Evolutionary conservation across 2,888 invertebrate species (phyloP).

Genomic region (Cartodere bifasciata): DNA sequence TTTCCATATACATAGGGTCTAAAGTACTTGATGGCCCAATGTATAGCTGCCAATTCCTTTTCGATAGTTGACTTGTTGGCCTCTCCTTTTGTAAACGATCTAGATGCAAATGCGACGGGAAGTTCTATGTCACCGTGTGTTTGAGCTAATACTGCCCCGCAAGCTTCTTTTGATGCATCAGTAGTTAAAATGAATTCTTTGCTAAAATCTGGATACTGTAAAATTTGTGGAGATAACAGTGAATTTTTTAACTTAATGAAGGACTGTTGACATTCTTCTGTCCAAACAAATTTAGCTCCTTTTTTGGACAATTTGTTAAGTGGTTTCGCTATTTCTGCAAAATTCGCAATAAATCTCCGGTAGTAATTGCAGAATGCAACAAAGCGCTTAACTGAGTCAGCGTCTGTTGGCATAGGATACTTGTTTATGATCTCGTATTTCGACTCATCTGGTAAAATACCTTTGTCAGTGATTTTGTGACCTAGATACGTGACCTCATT

Average conservation of each 20-base stretch:
- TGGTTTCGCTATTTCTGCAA: constrained; percentile 7
- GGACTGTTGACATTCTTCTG: constrained; percentile 5
- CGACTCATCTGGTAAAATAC: too few relatives aligned
- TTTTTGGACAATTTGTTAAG: constrained; percentile 6
- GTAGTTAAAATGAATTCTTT: constrained; percentile 9
- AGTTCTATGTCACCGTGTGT: constrained; percentile 1
- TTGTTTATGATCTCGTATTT: too few relatives aligned
- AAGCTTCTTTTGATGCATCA: constrained; percentile 5
- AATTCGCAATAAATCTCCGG: constrained; percentile 9
- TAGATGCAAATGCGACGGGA: constrained; percentile 2
- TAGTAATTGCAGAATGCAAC: constrained; percentile 9
- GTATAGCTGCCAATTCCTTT: too few relatives aligned
- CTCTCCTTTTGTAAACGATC: constrained; percentile 4
- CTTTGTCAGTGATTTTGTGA: constrained; percentile 8
- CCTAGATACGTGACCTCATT: constrained; percentile 10
- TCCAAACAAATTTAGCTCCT: constrained; percentile 3
- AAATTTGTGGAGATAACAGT: constrained; percentile 4
- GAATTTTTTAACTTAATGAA: constrained; percentile 6
- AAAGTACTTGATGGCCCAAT: too few relatives aligned
- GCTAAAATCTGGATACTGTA: constrained; percentile 7
- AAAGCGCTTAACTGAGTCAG: constrained; percentile 10
- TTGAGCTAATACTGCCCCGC: constrained; percentile 6
- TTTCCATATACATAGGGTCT: too few relatives aligned
- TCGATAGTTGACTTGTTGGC: too few relatives aligned
- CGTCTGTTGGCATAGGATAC: constrained; percentile 7